Evolutionary conservation across 2,797 vertebrate genomes (phyloP), one percentile per base, ranked within the genome.

Genomic region (Paramormyrops hopkinsi): DNA sequence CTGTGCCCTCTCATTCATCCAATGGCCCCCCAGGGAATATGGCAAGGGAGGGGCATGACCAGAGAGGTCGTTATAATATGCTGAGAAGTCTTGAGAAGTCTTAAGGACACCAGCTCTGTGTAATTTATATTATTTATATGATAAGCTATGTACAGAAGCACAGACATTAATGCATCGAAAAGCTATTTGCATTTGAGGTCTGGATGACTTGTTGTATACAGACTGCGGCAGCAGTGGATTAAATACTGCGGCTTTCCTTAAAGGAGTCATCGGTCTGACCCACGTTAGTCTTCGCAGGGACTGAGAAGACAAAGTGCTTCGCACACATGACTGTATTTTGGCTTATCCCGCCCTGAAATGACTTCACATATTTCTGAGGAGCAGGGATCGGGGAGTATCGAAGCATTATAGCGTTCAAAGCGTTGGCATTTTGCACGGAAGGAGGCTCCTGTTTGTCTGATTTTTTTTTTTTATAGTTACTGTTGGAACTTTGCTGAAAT

Each of bases 41-140:
- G 93, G 93, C 11, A 44, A 91, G 93, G 89, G 88, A 92, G 94
- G 92, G 93, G 92, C 88, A 93, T 93, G 90, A 94, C 96, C 69
- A 92, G 96, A 95, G 96, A 95, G 93, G 96, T 95, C 96, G 94
- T 95, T 96, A 90, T 93, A 95, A 90, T 95, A 96, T 90, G 91
- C 93, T 89, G 96, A 95, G 94, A 95, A 95, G 91, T 93, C 12
- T 25, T 48, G 25, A 22, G 50, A 84, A 19, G 53, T 59, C 91
- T 62, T 95, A 90, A 94, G 93, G 92, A 93, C 48, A 51, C 9
- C 85, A 41, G 1, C 51, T n/a, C 48, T 93, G 29, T 92, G 91
- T 92, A 93, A 91, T 92, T 93, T 92, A 94, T 93, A 92, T 92
- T 93, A 93, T 94, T 92, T 88, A 90, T 84, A 69, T 48, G 73